Conservation (phyloP, 2,113 vertebrate genomes). For the Ciconia boyciana region DNA sequence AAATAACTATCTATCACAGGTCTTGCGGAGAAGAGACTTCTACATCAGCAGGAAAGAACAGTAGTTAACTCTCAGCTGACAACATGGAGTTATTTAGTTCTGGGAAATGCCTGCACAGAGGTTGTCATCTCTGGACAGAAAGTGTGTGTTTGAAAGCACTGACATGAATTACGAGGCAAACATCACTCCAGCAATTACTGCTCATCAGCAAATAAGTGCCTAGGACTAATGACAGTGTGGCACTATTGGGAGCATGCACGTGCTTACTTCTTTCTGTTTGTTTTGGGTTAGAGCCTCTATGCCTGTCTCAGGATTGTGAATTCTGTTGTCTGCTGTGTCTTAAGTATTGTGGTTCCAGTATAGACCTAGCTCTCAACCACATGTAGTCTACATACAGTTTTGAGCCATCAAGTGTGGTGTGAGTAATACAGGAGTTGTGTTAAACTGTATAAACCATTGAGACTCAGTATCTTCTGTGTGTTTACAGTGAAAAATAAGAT, state of each 20-base stretch:
- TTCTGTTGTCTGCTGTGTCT: neutral
- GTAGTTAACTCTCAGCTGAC: neutral
- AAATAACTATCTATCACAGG: neutral
- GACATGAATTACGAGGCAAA: neutral
- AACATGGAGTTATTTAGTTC: neutral
- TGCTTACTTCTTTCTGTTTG: neutral
- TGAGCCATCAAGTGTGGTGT: neutral
- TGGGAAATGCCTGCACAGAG: neutral
- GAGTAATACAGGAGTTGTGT: neutral
- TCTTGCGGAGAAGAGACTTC: neutral
- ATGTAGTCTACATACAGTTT: neutral
- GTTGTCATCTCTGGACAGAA: neutral
- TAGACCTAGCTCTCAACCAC: neutral
- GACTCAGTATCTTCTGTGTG: neutral
- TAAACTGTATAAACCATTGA: neutral
- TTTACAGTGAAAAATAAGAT: slow-evolving; percentile 96
- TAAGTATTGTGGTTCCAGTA: neutral
- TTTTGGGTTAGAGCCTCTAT: neutral
- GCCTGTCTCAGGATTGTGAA: neutral
- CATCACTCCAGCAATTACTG: neutral
- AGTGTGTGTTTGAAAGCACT: neutral
- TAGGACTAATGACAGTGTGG: neutral
- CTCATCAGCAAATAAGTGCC: neutral
- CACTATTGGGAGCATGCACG: neutral
- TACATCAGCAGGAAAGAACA: neutral